phyloP scores from a whole-genome alignment of 2,888 invertebrate species.

The Trichogramma dendrolimi region DNA sequence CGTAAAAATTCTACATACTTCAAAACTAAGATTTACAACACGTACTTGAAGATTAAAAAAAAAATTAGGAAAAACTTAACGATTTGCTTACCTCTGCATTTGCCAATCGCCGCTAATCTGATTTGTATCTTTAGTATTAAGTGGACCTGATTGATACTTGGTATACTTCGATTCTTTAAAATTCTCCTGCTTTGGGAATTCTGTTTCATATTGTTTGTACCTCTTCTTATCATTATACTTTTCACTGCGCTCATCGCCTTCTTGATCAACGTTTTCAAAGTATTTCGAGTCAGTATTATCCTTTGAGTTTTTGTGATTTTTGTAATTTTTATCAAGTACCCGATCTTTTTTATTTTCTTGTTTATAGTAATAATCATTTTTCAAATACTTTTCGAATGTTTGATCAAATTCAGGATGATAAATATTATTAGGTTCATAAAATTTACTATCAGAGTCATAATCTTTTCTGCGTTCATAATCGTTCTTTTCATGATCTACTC shows the following conservation, averaged over 20 bases:
- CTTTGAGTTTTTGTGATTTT: too few relatives aligned
- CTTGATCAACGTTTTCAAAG: conserved; percentile 8
- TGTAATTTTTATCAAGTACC: neutral
- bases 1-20: too few relatives aligned
- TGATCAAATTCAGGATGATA: conserved; percentile 2
- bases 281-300: conserved; percentile 10
- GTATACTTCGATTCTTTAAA: conserved; percentile 17
- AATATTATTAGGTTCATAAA: neutral
- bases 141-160: conserved; percentile 12
- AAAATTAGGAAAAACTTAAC: too few relatives aligned
- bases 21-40: too few relatives aligned
- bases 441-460: conserved; percentile 5
- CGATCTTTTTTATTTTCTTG: conserved; percentile 6
- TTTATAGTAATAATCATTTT: conserved; percentile 1
- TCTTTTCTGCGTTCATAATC: conserved; percentile 7
- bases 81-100: conserved; percentile 21
- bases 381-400: conserved; percentile 11
- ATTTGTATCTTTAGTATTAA: conserved; percentile 20
- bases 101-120: conserved; percentile 24
- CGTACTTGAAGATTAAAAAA: too few relatives aligned
- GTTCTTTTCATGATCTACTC: neutral
- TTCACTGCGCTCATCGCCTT: neutral
- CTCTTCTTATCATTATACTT: conserved; percentile 2
- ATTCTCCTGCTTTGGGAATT: conserved; percentile 12
- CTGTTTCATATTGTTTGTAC: conserved; percentile 7